Percentiles rank a stretch among this genome's conserved stretches.
Conservation (phyloP, 37 sponge, comb jelly and placozoan species). For the Agelas oroides region DNA sequence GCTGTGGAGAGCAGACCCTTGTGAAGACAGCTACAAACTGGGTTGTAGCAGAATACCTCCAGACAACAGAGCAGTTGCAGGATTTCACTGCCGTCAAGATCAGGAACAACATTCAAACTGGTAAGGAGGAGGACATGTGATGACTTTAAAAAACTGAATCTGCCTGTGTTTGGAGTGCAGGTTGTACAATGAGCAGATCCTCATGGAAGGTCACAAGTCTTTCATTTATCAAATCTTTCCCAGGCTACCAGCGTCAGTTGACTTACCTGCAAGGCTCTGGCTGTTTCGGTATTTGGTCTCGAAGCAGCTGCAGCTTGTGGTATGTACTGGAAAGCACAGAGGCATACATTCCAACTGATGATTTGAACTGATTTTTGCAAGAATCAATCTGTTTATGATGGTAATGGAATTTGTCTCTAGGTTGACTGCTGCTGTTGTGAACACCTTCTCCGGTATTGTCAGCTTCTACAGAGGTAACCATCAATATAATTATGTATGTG, state of each 20-base stretch:
- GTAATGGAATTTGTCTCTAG: too few relatives aligned
- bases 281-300: conserved; percentile 56
- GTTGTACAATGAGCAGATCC: too few relatives aligned
- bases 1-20: conserved; percentile 77
- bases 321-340: neutral
- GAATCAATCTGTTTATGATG: too few relatives aligned
- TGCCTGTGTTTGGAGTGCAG: too few relatives aligned
- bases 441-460: conserved; percentile 44
- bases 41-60: conserved; percentile 55
- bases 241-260: conserved; percentile 68
- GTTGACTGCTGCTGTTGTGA: conserved; percentile 57
- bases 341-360: too few relatives aligned
- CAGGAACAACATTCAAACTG: conserved; percentile 45
- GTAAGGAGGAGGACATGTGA: neutral
- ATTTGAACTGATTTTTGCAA: too few relatives aligned
- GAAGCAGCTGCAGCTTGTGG: conserved; percentile 47
- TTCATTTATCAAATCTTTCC: too few relatives aligned
- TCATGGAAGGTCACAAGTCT: too few relatives aligned
- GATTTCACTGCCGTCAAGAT: conserved; percentile 30
- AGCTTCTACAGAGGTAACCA: conserved; percentile 8
- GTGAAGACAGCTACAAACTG: conserved; percentile 40
- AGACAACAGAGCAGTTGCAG: conserved; percentile 24
- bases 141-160: too few relatives aligned
- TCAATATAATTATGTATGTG: too few relatives aligned
- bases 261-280: conserved; percentile 45